These are phyloP conservation scores for Heliconius hermathena DNA, from an alignment of 1,140 invertebrate genomes.

Conservation along the genomic window DNA sequence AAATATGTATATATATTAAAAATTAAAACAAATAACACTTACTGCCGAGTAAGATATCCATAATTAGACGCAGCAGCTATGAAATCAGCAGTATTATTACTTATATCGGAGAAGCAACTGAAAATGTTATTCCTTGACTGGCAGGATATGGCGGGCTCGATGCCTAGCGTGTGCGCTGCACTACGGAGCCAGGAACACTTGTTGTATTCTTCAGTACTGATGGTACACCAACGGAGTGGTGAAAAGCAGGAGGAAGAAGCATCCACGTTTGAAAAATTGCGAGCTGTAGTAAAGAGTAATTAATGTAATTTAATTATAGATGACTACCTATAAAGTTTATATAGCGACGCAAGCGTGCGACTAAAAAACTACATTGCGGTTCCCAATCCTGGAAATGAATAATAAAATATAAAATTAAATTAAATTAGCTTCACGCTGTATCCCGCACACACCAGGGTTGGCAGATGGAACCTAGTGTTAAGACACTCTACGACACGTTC, in stretches of 20 bases:
- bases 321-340: too few relatives aligned
- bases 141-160: slow-evolving; percentile 83
- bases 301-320: too few relatives aligned
- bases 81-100: slow-evolving; percentile 84
- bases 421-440: too few relatives aligned
- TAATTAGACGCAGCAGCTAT: slow-evolving; percentile 86
- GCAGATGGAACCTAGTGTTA: too few relatives aligned
- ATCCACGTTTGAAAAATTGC: slow-evolving; percentile 51
- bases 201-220: slow-evolving; percentile 74
- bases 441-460: too few relatives aligned
- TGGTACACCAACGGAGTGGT: slow-evolving; percentile 83
- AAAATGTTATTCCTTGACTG: slow-evolving; percentile 67
- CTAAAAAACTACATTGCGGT: too few relatives aligned
- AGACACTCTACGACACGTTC: too few relatives aligned
- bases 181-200: slow-evolving; percentile 84
- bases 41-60: slow-evolving; percentile 87
- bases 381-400: too few relatives aligned
- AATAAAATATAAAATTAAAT: too few relatives aligned
- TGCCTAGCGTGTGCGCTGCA: slow-evolving; percentile 81
- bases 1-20: background rate
- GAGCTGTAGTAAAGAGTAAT: slow-evolving; percentile 45
- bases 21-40: slow-evolving; percentile 49
- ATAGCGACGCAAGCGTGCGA: too few relatives aligned
- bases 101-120: slow-evolving; percentile 85
- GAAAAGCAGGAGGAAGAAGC: slow-evolving; percentile 71